A percentile compares a stretch with the other conserved stretches of the same genome.
Evolutionary conservation across 2,797 vertebrate species (phyloP).

Genomic region (Trematomus bernacchii): DNA sequence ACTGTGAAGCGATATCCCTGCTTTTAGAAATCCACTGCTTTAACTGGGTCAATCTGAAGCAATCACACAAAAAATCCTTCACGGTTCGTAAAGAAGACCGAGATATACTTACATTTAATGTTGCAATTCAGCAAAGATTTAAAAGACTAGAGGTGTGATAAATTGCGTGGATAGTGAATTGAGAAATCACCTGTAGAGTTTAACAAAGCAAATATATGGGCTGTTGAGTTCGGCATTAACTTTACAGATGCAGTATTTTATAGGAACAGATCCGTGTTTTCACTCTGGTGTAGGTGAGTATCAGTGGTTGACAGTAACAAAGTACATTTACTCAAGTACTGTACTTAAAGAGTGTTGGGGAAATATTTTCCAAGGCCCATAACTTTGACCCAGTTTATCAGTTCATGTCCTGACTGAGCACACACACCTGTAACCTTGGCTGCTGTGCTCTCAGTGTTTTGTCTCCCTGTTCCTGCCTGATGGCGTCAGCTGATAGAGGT

Average conservation of each 20-base stretch:
- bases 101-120: conserved; percentile 47
- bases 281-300: too few relatives aligned
- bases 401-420: too few relatives aligned
- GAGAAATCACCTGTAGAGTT: neutral
- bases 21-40: conserved; percentile 47
- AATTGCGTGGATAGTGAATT: neutral
- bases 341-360: too few relatives aligned
- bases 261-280: neutral
- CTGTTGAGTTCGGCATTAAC: neutral
- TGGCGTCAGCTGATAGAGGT: too few relatives aligned
- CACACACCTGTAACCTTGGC: too few relatives aligned
- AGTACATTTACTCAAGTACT: too few relatives aligned
- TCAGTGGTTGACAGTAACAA: too few relatives aligned
- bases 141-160: neutral
- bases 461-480: too few relatives aligned
- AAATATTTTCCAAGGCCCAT: too few relatives aligned
- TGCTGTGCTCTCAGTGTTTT: too few relatives aligned
- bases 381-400: too few relatives aligned
- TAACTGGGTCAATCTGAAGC: conserved; percentile 66
- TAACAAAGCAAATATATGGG: neutral
- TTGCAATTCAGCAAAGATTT: conserved; percentile 8
- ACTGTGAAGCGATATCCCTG: conserved; percentile 37
- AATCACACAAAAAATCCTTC: conserved; percentile 43
- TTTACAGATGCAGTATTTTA: neutral
- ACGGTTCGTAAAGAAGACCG: conserved; percentile 21